phyloP scores from a whole-genome alignment of 2,888 invertebrate species.

The Pristionchus entomophagus region DNA sequence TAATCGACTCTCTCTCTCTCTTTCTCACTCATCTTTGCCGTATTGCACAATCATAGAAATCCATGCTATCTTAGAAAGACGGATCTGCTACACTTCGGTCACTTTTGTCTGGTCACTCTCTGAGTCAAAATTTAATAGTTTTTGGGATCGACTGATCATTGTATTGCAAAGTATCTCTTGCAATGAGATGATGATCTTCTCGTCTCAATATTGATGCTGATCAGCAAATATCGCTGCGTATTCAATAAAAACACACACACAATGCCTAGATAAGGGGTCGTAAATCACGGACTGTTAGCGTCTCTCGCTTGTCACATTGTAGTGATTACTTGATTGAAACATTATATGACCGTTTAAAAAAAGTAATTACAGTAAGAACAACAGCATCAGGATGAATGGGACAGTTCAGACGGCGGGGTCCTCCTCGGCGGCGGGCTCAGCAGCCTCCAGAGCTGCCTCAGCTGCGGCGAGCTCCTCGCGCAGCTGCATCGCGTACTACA shows the following conservation, averaged over 20 bases:
- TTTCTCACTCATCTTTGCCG: no score
- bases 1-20: no score
- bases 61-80: no score
- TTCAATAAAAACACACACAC: background rate
- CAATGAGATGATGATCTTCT: no score
- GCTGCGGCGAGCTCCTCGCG: constrained; percentile 40
- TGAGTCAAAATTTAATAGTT: no score
- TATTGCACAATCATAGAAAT: no score
- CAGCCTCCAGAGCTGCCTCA: background rate
- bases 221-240: no score
- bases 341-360: background rate
- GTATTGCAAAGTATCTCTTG: no score
- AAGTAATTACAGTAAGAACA: background rate
- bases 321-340: background rate
- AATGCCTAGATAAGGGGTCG: background rate
- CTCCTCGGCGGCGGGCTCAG: background rate
- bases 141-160: no score
- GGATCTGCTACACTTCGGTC: no score
- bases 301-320: background rate
- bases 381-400: background rate
- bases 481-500: constrained; percentile 26
- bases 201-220: no score
- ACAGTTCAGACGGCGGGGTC: background rate
- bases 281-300: background rate
- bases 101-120: no score